phyloP scores from a whole-genome alignment of 2,113 vertebrate species.

The Ramphastos sulfuratus region DNA sequence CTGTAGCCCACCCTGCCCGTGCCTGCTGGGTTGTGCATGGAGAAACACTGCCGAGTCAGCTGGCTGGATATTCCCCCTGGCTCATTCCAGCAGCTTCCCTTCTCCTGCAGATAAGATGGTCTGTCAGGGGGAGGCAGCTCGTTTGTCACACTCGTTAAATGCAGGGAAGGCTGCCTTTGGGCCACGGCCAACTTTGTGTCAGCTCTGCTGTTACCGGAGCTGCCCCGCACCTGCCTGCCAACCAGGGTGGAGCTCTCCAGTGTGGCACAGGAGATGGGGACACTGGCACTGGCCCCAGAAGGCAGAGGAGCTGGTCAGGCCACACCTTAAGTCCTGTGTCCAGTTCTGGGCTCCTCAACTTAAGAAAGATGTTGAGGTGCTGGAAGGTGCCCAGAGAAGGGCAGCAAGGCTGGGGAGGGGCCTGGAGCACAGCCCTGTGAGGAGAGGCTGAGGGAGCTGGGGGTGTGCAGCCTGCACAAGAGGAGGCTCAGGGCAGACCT shows the following conservation, averaged over 20 bases:
- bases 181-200: conserved; percentile 35
- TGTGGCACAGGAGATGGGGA: not conserved
- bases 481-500: no score
- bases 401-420: no score
- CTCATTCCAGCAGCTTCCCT: conserved; percentile 38
- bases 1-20: not conserved
- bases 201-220: conserved; percentile 15
- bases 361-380: no score
- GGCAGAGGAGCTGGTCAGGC: no score
- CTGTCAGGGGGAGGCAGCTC: not conserved
- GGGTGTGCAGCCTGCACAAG: no score
- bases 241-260: not conserved
- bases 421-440: no score
- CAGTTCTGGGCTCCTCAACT: no score
- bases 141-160: conserved; percentile 57
- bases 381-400: no score
- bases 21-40: not conserved
- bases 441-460: no score
- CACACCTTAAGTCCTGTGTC: no score
- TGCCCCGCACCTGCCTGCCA: not conserved
- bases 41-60: not conserved
- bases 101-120: conserved; percentile 26
- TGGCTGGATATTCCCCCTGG: not conserved
- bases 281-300: accelerated
- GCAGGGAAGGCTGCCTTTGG: conserved; percentile 43